phyloP scores from a whole-genome alignment of 2,797 vertebrate species.

The Nasua narica region DNA sequence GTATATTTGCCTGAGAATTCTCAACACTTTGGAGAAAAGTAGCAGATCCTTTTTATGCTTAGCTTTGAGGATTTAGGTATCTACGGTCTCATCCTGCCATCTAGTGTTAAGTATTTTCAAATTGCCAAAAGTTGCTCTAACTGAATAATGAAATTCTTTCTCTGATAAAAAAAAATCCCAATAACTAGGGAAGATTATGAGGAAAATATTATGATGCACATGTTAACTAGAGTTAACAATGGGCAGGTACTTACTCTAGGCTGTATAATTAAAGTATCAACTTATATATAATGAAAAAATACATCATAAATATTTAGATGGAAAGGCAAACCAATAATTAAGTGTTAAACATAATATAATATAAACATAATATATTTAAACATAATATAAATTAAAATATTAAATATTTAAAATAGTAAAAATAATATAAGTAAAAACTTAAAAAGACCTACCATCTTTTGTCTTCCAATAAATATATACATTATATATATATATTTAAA shows the following conservation, averaged over 20 bases:
- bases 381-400: neutral
- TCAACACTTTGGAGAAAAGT: neutral
- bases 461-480: neutral
- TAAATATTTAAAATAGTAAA: neutral
- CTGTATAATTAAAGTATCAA: neutral
- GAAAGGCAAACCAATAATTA: neutral
- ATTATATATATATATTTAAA: neutral
- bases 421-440: neutral
- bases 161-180: neutral
- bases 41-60: neutral
- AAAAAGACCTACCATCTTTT: neutral
- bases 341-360: neutral
- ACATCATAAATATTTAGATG: neutral
- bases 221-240: neutral
- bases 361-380: neutral
- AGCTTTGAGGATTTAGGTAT: neutral
- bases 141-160: neutral
- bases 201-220: neutral
- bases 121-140: neutral
- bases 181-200: neutral
- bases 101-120: slow-evolving; percentile 63
- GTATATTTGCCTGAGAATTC: neutral
- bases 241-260: neutral
- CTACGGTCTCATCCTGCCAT: slow-evolving; percentile 61
- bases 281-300: neutral